These are phyloP conservation scores for Adelognathus sp. DNA, from an alignment of 2,888 invertebrate genomes.

Conservation along the genomic window DNA sequence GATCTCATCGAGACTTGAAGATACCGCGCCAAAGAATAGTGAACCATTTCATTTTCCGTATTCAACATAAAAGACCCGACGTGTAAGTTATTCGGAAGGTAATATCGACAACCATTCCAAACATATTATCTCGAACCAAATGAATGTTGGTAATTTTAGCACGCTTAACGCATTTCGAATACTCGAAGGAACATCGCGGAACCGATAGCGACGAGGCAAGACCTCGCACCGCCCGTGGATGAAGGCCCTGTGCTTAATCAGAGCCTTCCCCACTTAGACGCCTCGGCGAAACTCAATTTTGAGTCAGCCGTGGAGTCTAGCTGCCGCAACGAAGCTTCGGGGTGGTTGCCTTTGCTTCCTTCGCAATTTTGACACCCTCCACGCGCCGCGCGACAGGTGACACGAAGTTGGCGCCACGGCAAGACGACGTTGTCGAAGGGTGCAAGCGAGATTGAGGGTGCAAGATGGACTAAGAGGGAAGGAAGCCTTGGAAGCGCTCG, in stretches of 20 bases:
- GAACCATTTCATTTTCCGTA: too few relatives aligned
- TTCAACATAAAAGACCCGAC: too few relatives aligned
- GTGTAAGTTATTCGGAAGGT: background rate
- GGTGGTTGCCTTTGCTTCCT: slow-evolving; percentile 3
- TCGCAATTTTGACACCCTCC: slow-evolving; percentile 79
- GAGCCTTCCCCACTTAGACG: slow-evolving; percentile 77
- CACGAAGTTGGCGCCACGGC: slow-evolving; percentile 44
- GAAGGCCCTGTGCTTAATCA: slow-evolving; percentile 75
- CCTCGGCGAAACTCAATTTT: slow-evolving; percentile 80
- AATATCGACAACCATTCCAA: background rate
- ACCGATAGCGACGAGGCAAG: slow-evolving; percentile 71
- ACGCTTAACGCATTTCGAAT: slow-evolving; percentile 20
- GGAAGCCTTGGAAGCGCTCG: slow-evolving; percentile 44
- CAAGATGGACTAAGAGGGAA: slow-evolving; percentile 23
- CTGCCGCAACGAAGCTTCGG: slow-evolving; percentile 51
- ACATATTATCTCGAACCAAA: background rate
- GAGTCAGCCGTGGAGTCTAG: slow-evolving; percentile 63
- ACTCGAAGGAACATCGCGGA: background rate
- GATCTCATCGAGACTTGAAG: too few relatives aligned
- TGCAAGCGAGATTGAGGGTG: slow-evolving; percentile 38
- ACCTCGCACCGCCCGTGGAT: slow-evolving; percentile 52
- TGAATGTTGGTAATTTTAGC: slow-evolving; percentile 5
- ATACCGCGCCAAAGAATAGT: too few relatives aligned
- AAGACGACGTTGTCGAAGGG: slow-evolving; percentile 48
- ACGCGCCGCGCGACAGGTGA: slow-evolving; percentile 61